Conservation (phyloP, 2,113 vertebrate species). For the Philantomba maxwellii region DNA sequence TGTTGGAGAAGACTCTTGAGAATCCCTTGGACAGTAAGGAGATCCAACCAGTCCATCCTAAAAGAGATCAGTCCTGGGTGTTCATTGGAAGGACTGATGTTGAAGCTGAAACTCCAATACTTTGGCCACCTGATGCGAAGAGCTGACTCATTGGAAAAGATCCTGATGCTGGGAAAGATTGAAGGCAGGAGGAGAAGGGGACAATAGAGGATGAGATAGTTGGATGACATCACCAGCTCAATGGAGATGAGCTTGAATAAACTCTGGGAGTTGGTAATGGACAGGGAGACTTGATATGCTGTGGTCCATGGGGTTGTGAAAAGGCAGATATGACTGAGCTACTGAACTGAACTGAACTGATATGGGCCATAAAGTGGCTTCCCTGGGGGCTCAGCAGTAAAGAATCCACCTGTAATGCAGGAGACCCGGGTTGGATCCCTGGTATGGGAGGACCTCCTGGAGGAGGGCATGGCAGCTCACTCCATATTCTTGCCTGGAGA, state of each 20-base stretch:
- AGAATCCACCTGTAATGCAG: not conserved
- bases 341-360: not conserved
- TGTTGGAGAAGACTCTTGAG: not conserved
- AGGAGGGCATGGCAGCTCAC: not conserved
- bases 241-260: not conserved
- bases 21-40: not conserved
- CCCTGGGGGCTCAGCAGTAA: not conserved
- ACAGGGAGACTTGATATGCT: not conserved
- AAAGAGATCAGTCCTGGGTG: not conserved
- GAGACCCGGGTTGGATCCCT: not conserved
- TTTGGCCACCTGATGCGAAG: not conserved
- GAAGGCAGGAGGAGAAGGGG: not conserved
- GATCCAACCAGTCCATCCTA: not conserved
- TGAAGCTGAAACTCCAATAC: not conserved
- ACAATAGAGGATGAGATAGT: not conserved
- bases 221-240: not conserved
- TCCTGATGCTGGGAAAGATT: not conserved
- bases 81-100: not conserved
- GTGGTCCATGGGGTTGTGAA: not conserved
- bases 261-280: not conserved
- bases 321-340: not conserved
- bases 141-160: not conserved
- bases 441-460: not conserved
- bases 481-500: not conserved
- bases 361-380: not conserved